Evolutionary conservation across 2,113 vertebrate species (phyloP).

Genomic region (Tichodroma muraria): DNA sequence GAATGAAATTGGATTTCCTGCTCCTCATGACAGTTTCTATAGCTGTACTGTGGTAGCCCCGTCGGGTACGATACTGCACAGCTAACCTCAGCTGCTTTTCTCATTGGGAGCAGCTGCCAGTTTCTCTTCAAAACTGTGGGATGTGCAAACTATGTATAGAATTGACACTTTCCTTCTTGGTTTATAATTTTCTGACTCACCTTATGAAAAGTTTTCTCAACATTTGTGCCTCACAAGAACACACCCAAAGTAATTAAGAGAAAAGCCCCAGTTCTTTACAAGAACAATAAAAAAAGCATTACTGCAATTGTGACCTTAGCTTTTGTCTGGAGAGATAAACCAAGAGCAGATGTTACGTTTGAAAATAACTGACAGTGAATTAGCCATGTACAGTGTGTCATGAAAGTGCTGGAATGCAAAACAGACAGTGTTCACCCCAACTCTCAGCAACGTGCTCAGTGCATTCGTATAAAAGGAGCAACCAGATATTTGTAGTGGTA

Average conservation of each 20-base stretch:
- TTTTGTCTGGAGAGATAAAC: background rate
- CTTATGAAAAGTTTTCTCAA: background rate
- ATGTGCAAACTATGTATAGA: background rate
- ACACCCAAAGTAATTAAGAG: background rate
- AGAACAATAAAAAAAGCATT: background rate
- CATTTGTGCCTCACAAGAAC: background rate
- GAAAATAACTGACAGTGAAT: background rate
- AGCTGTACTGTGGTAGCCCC: background rate
- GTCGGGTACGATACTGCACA: background rate
- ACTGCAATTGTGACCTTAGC: background rate
- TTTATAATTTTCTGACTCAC: background rate
- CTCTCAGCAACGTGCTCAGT: background rate
- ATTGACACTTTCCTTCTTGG: background rate
- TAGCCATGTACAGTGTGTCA: background rate
- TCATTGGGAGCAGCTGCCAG: background rate
- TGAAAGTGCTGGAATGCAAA: background rate
- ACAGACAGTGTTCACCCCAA: background rate
- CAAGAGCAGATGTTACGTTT: background rate
- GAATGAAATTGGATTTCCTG: constrained; percentile 48
- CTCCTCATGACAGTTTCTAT: background rate
- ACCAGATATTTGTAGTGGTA: background rate
- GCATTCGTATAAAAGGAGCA: background rate
- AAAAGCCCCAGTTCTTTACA: background rate
- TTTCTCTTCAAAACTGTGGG: background rate
- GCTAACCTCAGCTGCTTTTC: constrained; percentile 28